phyloP scores from a whole-genome alignment of 1,140 invertebrate species.

The Microplitis demolitor region DNA sequence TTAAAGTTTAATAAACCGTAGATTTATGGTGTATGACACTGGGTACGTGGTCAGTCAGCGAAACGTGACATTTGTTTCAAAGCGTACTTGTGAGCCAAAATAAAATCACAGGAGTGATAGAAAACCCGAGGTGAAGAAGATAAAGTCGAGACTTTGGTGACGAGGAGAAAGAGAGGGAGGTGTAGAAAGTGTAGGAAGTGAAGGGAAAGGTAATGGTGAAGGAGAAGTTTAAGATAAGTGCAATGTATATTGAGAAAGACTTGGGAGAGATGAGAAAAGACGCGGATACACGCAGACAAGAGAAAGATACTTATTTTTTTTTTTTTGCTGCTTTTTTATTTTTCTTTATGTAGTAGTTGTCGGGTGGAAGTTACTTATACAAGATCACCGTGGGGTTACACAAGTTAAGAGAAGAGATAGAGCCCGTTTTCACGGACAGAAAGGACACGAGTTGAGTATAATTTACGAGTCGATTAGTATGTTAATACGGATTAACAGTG shows the following conservation, averaged over 20 bases:
- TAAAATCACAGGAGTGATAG: slow-evolving; percentile 12
- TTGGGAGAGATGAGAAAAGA: too few relatives aligned
- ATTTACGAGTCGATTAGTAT: slow-evolving; percentile 51
- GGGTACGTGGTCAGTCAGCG: slow-evolving; percentile 19
- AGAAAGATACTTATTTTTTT: too few relatives aligned
- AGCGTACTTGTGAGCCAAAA: slow-evolving; percentile 22
- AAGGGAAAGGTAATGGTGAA: background rate
- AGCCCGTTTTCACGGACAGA: slow-evolving; percentile 32
- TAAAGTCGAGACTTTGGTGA: slow-evolving; percentile 2
- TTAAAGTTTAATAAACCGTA: slow-evolving; percentile 3
- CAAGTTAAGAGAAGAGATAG: background rate
- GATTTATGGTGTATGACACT: background rate
- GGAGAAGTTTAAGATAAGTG: too few relatives aligned
- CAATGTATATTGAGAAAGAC: too few relatives aligned
- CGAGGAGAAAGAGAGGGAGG: slow-evolving; percentile 8
- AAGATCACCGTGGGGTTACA: slow-evolving; percentile 8
- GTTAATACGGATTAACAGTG: slow-evolving; percentile 43
- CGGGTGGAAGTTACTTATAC: background rate
- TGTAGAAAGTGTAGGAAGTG: background rate
- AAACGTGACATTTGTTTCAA: slow-evolving; percentile 24
- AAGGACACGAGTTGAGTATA: slow-evolving; percentile 32
- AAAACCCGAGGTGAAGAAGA: slow-evolving; percentile 7
- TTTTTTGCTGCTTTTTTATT: too few relatives aligned
- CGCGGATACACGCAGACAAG: too few relatives aligned
- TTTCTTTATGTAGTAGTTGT: too few relatives aligned